phyloP scores from a whole-genome alignment of 1,140 invertebrate genomes.

The Archivesica marissinica region DNA sequence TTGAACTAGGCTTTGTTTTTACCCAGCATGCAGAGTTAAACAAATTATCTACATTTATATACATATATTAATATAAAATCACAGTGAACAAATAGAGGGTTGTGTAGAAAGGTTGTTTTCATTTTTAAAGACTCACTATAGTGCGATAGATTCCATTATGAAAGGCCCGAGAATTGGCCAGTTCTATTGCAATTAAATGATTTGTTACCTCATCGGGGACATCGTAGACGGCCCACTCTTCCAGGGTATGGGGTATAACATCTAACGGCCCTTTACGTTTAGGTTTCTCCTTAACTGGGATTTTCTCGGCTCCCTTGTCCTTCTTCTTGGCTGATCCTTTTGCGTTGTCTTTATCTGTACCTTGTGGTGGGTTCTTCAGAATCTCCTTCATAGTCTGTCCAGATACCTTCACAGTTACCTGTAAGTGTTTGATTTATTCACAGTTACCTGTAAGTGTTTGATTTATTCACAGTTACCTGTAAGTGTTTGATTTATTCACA shows the following conservation, averaged over 20 bases:
- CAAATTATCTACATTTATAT: no score
- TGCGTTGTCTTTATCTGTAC: conserved; percentile 34
- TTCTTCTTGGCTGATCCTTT: conserved; percentile 68
- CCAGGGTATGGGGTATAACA: conserved; percentile 74
- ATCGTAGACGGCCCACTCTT: conserved; percentile 82
- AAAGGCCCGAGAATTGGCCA: no score
- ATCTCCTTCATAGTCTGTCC: conserved; percentile 80
- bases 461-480: no score
- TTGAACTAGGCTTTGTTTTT: no score
- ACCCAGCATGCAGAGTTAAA: no score
- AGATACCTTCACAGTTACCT: conserved; percentile 74
- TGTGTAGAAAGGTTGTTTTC: no score
- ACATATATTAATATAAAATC: no score
- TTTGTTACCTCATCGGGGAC: conserved; percentile 79
- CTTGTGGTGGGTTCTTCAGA: conserved; percentile 71
- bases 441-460: background rate
- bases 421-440: background rate
- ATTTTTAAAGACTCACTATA: no score
- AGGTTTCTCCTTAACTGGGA: conserved; percentile 78
- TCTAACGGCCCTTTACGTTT: conserved; percentile 81
- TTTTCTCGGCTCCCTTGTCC: conserved; percentile 64
- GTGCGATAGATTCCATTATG: no score
- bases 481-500: no score
- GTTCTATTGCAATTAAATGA: background rate
- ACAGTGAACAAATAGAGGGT: no score